Evolutionary conservation across 2,797 vertebrate genomes (phyloP).

Genomic region (Furcifer pardalis): DNA sequence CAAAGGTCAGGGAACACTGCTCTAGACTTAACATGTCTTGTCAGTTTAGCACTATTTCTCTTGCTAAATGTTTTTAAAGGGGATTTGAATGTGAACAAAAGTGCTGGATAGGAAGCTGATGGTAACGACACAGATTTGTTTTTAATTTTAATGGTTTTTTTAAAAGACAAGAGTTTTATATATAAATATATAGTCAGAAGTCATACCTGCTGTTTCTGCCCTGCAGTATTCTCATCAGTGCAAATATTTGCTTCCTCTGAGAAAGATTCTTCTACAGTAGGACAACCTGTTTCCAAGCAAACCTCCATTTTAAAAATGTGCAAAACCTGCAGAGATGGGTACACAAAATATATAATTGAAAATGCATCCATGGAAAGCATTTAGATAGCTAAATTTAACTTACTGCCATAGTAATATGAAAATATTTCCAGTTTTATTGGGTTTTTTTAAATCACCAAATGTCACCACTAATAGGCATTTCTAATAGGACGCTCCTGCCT

Average conservation of each 20-base stretch:
- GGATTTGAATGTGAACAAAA: too few relatives aligned
- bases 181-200: not conserved
- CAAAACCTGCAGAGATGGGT: conserved; percentile 1
- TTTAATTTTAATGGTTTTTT: not conserved
- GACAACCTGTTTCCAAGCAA: not conserved
- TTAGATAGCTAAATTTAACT: not conserved
- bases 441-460: not conserved
- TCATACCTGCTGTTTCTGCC: conserved; percentile 71
- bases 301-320: conserved; percentile 63
- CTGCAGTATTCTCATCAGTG: conserved; percentile 40
- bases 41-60: too few relatives aligned
- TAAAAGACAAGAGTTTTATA: too few relatives aligned
- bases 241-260: conserved; percentile 36
- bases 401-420: not conserved
- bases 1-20: too few relatives aligned
- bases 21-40: too few relatives aligned
- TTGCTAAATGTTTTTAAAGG: too few relatives aligned
- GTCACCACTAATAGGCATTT: not conserved
- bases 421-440: not conserved
- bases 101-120: too few relatives aligned
- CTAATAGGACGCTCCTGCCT: too few relatives aligned
- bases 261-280: conserved; percentile 26
- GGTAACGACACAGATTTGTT: too few relatives aligned
- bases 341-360: not conserved
- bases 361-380: not conserved